These are phyloP conservation scores for Fragum sueziense DNA, from an alignment of 2,888 invertebrate genomes.

Conservation along the genomic window DNA sequence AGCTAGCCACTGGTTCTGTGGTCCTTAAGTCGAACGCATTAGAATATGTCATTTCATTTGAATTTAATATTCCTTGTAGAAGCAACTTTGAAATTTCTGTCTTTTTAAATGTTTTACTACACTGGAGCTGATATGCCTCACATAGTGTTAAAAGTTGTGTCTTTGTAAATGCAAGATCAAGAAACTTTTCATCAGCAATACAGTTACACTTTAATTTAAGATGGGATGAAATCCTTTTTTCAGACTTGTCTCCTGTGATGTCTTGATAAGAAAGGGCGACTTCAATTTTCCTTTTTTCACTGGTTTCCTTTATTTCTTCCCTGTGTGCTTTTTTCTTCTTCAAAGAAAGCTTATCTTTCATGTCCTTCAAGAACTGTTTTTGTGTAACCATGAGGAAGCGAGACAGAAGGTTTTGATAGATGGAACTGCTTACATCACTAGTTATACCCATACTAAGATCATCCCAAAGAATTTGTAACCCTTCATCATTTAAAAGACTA, in stretches of 20 bases:
- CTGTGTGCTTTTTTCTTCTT: conserved; percentile 43
- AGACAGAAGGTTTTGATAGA: conserved; percentile 23
- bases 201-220: conserved; percentile 33
- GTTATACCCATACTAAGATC: conserved; percentile 13
- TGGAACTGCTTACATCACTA: conserved; percentile 5
- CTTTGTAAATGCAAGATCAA: background rate
- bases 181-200: conserved; percentile 4
- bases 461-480: conserved; percentile 20
- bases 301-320: conserved; percentile 35
- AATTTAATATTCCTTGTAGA: background rate
- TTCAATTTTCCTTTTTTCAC: conserved; percentile 36
- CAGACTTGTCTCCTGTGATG: conserved; percentile 24
- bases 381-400: conserved; percentile 38
- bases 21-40: background rate
- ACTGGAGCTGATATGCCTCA: conserved; percentile 10
- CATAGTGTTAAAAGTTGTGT: conserved; percentile 1
- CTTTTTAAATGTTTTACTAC: background rate
- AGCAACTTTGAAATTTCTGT: background rate
- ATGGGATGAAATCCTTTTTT: conserved; percentile 29
- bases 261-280: conserved; percentile 21
- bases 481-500: conserved; percentile 20
- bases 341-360: conserved; percentile 32
- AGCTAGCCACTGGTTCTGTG: background rate
- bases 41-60: background rate
- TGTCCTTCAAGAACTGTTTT: conserved; percentile 44